A percentile compares a stretch with the other conserved stretches of the same genome.
Evolutionary conservation across 2,888 invertebrate genomes (phyloP).

Genomic region (Rhamphomyia laevipes): DNA sequence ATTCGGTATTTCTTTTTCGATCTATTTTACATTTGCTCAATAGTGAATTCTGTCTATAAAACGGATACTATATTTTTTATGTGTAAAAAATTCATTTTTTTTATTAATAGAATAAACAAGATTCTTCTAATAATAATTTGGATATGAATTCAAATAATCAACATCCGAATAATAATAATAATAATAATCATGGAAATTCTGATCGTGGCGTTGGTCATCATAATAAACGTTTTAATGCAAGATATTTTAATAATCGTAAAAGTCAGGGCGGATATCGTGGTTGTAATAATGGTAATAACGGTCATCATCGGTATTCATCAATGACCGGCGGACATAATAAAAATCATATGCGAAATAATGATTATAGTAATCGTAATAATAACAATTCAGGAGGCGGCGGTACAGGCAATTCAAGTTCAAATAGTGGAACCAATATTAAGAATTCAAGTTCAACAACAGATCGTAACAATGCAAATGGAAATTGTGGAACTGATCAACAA

Average conservation of each 20-base stretch:
- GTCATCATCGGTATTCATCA: neutral
- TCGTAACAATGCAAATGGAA: neutral
- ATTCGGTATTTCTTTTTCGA: no score
- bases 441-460: slow-evolving; percentile 8
- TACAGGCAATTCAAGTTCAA: neutral
- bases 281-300: neutral
- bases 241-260: neutral
- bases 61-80: no score
- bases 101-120: slow-evolving; percentile 14
- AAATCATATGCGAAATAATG: neutral
- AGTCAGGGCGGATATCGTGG: neutral
- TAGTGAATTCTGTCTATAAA: no score
- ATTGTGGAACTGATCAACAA: slow-evolving; percentile 9
- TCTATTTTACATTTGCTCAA: no score
- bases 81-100: no score
- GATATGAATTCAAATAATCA: no score
- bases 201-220: neutral
- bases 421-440: neutral
- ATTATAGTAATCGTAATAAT: neutral
- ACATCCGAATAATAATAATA: neutral
- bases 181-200: neutral
- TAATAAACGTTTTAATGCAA: neutral
- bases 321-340: neutral
- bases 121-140: slow-evolving; percentile 16
- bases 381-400: neutral